Evolutionary conservation across 2,888 invertebrate genomes (phyloP), one percentile per base, ranked within the genome.

Genomic region (Meta bourneti): DNA sequence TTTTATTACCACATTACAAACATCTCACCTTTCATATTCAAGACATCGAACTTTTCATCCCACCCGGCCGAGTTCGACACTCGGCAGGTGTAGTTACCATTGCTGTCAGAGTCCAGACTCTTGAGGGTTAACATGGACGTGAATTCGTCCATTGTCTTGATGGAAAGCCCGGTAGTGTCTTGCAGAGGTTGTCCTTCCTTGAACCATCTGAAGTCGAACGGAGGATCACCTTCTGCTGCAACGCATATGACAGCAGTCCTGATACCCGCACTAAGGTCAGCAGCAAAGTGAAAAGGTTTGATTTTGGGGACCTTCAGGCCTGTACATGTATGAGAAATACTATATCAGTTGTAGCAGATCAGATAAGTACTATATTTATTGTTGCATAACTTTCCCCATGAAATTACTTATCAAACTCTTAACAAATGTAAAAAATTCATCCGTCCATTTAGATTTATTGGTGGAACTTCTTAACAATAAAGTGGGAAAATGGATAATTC

Each of bases 11-110:
- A 2, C 34, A 34, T 34, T 34, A 34, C 34, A 34, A 34, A 34
- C 4, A 34, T 34, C 34, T 34, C 81, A 89, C 92, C 92, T 92
- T 85, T 89, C 70, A 92, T 85, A 2, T 20, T 85, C 8, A 92
- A 54, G 19, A 72, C 13, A 9, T 81, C 89, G 7, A 61, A 81
- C 69, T 92, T 81, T 51, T 86, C 77, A 69, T 90, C 91, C 0
- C 11, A 51, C 51, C 93, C 93, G 0, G 49, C 77, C 2, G 52
- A 6, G 69, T 91, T 93, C 34, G 77, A 71, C 8, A 81, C 93
- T 69, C 61, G 61, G 20, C 93, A 93, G 1, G 93, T 89, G 82
- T 93, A 93, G 34, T 93, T 93, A 5, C 93, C 93, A n/a, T 92
- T 92, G 34, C 81, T 89, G 6, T 85, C 71, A 0, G 89, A 70